phyloP scores from a whole-genome alignment of 2,113 vertebrate genomes.

The Marmota flaviventris region DNA sequence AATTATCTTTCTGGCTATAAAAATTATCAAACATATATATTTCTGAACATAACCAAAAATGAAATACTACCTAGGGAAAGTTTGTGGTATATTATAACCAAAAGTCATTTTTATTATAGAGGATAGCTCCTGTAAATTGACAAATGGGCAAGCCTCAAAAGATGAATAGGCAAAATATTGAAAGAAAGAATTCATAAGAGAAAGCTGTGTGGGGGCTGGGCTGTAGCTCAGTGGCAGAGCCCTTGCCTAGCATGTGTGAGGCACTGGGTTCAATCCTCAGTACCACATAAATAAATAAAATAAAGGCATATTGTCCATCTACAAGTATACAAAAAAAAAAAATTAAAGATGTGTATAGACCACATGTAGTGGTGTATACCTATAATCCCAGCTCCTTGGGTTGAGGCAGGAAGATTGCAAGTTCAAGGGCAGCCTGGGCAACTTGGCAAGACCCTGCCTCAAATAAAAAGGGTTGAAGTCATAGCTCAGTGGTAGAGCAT shows the following conservation, averaged over 20 bases:
- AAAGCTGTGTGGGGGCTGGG: not conserved
- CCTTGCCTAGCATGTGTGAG: no score
- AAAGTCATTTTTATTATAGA: slow-evolving; percentile 8
- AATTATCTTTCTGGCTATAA: not conserved
- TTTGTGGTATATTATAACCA: not conserved
- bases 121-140: not conserved
- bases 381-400: not conserved
- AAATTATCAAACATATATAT: not conserved
- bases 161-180: not conserved
- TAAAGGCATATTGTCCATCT: no score
- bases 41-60: not conserved
- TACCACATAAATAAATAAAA: no score
- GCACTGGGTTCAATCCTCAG: no score
- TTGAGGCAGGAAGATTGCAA: not conserved
- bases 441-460: not conserved
- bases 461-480: not conserved
- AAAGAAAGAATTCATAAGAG: not conserved
- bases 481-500: not conserved
- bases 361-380: not conserved
- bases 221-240: no score
- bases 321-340: no score
- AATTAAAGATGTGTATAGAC: not conserved
- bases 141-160: not conserved
- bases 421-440: not conserved
- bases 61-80: not conserved